These are phyloP conservation scores for Campoplex capitator DNA, from an alignment of 2,888 invertebrate genomes.

Conservation along the genomic window DNA sequence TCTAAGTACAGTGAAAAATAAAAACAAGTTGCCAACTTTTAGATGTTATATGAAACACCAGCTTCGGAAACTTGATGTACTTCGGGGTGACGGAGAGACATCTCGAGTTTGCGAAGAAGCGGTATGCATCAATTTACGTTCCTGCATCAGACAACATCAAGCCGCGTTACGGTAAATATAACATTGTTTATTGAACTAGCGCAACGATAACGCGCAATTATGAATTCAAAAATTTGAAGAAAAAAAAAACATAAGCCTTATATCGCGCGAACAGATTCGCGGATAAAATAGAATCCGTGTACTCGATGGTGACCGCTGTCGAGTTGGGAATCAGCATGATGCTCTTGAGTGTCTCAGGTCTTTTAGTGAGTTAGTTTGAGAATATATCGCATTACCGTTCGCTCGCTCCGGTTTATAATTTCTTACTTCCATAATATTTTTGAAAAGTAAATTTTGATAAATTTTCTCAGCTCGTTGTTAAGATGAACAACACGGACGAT, in stretches of 20 bases:
- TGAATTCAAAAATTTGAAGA: not conserved
- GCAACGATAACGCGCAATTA: not conserved
- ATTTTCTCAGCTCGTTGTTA: slow-evolving; percentile 41
- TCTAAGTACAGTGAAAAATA: not conserved
- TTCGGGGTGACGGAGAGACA: not conserved
- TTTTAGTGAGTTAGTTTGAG: slow-evolving; percentile 40
- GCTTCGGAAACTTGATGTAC: not conserved
- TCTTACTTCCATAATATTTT: not conserved
- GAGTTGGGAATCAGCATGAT: slow-evolving; percentile 21
- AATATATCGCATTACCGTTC: too few species aligned
- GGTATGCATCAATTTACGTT: slow-evolving; percentile 19
- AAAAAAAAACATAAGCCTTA: not conserved
- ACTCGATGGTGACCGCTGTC: not conserved
- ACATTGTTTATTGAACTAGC: not conserved
- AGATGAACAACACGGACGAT: slow-evolving; percentile 39
- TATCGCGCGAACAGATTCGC: slow-evolving; percentile 41
- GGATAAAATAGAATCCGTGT: slow-evolving; percentile 47
- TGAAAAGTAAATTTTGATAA: not conserved
- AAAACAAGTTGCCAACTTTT: not conserved
- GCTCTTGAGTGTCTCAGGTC: slow-evolving; percentile 50
- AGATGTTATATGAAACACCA: slow-evolving; percentile 27
- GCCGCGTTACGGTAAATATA: slow-evolving; percentile 35
- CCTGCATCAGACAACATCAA: slow-evolving; percentile 43
- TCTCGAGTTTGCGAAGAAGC: not conserved
- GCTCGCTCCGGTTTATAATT: not conserved